phyloP scores from a whole-genome alignment of 2,113 vertebrate species.

The Anser cygnoides region DNA sequence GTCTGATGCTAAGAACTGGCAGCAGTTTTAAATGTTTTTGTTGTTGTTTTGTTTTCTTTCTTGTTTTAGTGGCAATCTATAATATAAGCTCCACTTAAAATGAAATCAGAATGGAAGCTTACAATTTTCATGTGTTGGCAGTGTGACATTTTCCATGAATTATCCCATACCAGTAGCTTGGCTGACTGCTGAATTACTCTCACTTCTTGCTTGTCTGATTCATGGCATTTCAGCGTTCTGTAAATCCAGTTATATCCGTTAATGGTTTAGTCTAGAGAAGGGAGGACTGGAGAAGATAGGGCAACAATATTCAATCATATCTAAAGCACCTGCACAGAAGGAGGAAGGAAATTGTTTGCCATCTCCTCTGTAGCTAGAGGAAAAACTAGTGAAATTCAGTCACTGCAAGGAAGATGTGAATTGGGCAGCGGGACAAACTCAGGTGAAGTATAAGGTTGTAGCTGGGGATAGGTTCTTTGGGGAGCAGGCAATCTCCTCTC shows the following conservation, averaged over 20 bases:
- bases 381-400: neutral
- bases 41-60: neutral
- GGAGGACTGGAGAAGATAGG: neutral
- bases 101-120: neutral
- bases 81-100: neutral
- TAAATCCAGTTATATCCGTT: neutral
- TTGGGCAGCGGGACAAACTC: neutral
- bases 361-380: neutral
- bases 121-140: neutral
- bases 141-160: neutral
- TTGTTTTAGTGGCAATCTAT: neutral
- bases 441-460: neutral
- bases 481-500: neutral
- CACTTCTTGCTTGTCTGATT: neutral
- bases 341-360: neutral
- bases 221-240: neutral
- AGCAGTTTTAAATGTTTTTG: neutral
- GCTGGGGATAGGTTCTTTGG: neutral
- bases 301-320: neutral
- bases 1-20: neutral
- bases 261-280: neutral
- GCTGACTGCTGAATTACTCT: neutral
- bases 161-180: neutral
- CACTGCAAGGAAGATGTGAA: neutral
- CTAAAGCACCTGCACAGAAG: neutral